These are phyloP conservation scores for Diadumene lineata DNA, from an alignment of 92 coral and sea anemone genomes.

Conservation along the genomic window DNA sequence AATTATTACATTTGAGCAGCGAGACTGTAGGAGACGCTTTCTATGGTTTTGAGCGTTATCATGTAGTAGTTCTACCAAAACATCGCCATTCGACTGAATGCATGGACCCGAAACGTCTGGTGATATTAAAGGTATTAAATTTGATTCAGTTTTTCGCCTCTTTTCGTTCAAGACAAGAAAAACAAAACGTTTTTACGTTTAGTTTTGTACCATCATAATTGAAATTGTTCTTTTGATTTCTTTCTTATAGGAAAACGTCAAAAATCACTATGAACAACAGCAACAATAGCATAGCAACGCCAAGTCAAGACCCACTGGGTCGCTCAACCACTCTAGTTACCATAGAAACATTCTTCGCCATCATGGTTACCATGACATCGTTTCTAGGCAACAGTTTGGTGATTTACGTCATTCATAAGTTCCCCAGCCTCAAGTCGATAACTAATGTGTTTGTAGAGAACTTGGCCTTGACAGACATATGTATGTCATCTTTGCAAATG, in stretches of 20 bases:
- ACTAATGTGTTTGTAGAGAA: conserved; percentile 55
- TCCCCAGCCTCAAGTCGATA: conserved; percentile 38
- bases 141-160: too few species aligned
- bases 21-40: too few species aligned
- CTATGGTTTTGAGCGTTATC: too few species aligned
- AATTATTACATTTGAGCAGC: too few species aligned
- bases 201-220: too few species aligned
- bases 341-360: conserved; percentile 42
- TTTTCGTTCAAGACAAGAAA: too few species aligned
- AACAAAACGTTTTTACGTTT: too few species aligned
- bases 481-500: conserved; percentile 56
- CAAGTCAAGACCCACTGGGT: conserved; percentile 37
- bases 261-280: not conserved
- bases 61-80: too few species aligned
- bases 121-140: too few species aligned
- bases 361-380: conserved; percentile 33
- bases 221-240: too few species aligned
- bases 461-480: conserved; percentile 59
- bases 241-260: not conserved
- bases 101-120: too few species aligned
- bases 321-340: conserved; percentile 29
- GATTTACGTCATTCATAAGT: conserved; percentile 52
- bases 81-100: too few species aligned
- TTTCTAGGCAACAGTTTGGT: conserved; percentile 46
- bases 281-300: not conserved